Percentiles rank a stretch among this genome's conserved stretches.
phyloP scores from a whole-genome alignment of 2,797 vertebrate species.

The Xiphorhynchus erythropygius region DNA sequence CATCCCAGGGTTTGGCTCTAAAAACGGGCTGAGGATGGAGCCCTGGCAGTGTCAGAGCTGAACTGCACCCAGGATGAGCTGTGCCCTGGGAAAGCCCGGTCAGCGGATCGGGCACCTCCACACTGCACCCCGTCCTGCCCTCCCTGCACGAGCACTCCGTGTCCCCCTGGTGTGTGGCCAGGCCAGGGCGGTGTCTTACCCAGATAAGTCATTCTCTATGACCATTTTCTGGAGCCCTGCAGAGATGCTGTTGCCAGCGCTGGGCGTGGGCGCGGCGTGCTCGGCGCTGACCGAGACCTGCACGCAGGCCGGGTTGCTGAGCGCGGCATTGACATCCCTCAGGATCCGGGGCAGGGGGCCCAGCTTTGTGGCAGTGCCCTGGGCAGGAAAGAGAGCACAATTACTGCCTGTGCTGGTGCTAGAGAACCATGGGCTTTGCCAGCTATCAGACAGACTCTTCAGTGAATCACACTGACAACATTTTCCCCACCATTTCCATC shows the following conservation, averaged over 20 bases:
- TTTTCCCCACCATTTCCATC: background rate
- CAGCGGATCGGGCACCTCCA: background rate
- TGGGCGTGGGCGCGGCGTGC: slow-evolving; percentile 81
- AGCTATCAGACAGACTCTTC: background rate
- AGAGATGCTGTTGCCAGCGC: slow-evolving; percentile 87
- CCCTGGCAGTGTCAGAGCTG: background rate
- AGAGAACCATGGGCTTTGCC: background rate
- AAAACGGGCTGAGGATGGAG: background rate
- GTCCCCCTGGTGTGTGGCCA: background rate
- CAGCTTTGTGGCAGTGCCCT: slow-evolving; percentile 89
- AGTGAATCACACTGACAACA: background rate
- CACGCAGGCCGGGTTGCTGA: slow-evolving; percentile 87
- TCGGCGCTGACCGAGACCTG: slow-evolving; percentile 81
- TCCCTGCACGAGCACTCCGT: rapidly evolving
- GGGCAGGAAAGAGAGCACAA: background rate
- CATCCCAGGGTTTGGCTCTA: background rate
- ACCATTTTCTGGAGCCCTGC: slow-evolving; percentile 95
- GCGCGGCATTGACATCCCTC: slow-evolving; percentile 88
- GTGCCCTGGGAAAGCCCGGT: background rate
- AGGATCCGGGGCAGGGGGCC: slow-evolving; percentile 94
- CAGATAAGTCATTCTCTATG: slow-evolving; percentile 93
- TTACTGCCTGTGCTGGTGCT: background rate
- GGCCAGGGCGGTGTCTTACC: slow-evolving; percentile 78
- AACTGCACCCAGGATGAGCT: background rate
- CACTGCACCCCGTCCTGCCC: background rate